Evolutionary conservation across 2,888 invertebrate genomes (phyloP).

Genomic region (Epiperipatus broadwayi): DNA sequence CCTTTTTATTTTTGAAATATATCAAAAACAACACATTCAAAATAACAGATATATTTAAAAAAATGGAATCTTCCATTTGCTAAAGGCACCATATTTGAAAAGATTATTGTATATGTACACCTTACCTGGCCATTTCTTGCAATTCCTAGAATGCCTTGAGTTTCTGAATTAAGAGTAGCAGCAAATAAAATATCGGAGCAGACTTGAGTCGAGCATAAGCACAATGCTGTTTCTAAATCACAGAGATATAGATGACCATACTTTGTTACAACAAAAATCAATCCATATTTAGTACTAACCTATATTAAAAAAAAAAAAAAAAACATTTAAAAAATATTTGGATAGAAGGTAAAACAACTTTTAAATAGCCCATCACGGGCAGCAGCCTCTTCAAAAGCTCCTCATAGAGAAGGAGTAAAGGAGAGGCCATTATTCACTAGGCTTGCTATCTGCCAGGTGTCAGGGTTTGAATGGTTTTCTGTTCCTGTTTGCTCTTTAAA

Average conservation of each 20-base stretch:
- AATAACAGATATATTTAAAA: neutral
- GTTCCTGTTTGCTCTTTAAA: too few relatives aligned
- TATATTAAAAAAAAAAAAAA: slow-evolving; percentile 16
- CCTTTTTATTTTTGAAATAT: too few relatives aligned
- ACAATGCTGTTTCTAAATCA: slow-evolving; percentile 27
- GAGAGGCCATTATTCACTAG: too few relatives aligned
- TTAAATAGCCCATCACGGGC: too few relatives aligned
- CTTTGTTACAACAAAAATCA: slow-evolving; percentile 28
- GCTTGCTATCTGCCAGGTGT: too few relatives aligned
- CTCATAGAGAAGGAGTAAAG: too few relatives aligned
- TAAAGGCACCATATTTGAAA: too few relatives aligned
- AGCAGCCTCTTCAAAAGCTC: too few relatives aligned
- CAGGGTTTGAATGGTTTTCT: too few relatives aligned
- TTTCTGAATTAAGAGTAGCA: slow-evolving; percentile 22
- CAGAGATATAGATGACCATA: slow-evolving; percentile 28
- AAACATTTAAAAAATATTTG: too few relatives aligned
- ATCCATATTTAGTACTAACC: slow-evolving; percentile 26
- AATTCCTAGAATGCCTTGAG: slow-evolving; percentile 18
- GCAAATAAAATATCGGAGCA: slow-evolving; percentile 26
- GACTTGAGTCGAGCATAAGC: slow-evolving; percentile 24
- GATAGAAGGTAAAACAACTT: too few relatives aligned
- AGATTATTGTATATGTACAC: neutral
- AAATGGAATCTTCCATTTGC: neutral
- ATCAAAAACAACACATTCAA: neutral
- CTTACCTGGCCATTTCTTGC: slow-evolving; percentile 19